Evolutionary conservation across 2,797 vertebrate species (phyloP), one percentile per base, ranked within the genome.

Genomic region (Cottoperca gobio): DNA sequence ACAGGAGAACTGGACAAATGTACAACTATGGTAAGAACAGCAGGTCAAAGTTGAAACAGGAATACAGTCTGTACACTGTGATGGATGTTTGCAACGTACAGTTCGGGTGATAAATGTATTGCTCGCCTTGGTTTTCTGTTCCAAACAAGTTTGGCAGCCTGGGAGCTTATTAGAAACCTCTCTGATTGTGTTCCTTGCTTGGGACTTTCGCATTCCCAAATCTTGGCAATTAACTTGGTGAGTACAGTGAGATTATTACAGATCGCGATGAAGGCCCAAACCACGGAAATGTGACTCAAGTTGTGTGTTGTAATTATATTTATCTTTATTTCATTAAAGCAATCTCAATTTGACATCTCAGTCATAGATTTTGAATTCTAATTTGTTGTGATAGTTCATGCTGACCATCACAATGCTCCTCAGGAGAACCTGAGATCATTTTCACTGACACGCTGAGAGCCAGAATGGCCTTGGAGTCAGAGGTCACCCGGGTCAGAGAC

Each of bases 371-470:
- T 76, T 73, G 63, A 70, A 63, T 59, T 66, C 62, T 78, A 85
- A 84, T 54, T 62, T 5, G 71, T 65, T 79, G 59, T 78, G 35
- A 86, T 81, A 37, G 84, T 70, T 84, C 76, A 79, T 11, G 85
- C 78, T 76, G 85, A 35, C 71, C 48, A 13, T 59, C 52, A 87
- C 80, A 88, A 74, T 71, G 76, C 21, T 39, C 63, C 65, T 73
- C 37, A n/a, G 46, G 70, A 68, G 70, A 70, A 57, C 33, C 46
- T 31, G 57, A 83, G 74, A 79, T 82, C 61, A 78, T 78, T 89
- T 87, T 91, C 85, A 76, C 79, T 64, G 86, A 84, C 86, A 82
- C 23, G 81, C 83, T 89, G 87, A 78, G 84, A 89, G 68, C 45
- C 72, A 80, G 67, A 89, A 88, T 82, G 76, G 74, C 79, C 53